These are phyloP conservation scores for Ariolimax columbianus DNA, from an alignment of 2,888 invertebrate species.

Conservation along the genomic window DNA sequence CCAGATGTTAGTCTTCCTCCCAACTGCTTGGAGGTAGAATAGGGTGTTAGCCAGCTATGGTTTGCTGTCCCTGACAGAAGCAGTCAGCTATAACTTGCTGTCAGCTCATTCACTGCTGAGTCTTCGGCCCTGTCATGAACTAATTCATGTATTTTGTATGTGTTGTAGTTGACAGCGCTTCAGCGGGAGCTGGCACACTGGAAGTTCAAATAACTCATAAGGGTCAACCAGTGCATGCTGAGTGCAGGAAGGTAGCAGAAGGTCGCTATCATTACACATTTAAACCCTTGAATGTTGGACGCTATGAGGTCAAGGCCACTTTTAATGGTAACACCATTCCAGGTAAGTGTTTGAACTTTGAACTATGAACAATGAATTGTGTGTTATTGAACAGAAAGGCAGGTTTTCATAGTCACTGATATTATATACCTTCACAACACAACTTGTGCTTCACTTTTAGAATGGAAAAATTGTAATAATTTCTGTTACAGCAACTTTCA, in stretches of 20 bases:
- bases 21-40: too few species aligned
- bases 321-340: constrained; percentile 81
- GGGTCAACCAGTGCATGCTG: constrained; percentile 89
- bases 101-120: too few species aligned
- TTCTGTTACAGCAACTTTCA: too few species aligned
- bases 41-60: too few species aligned
- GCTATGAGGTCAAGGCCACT: constrained; percentile 92
- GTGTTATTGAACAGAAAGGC: background rate
- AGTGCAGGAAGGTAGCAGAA: constrained; percentile 90
- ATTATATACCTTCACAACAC: background rate
- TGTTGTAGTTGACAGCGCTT: constrained; percentile 93
- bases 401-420: background rate
- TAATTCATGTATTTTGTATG: background rate
- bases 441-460: background rate
- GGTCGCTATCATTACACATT: constrained; percentile 88
- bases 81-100: too few species aligned
- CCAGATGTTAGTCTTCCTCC: too few species aligned
- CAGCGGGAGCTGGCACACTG: constrained; percentile 97
- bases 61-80: too few species aligned
- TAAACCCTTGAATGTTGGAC: constrained; percentile 90
- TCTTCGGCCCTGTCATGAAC: background rate
- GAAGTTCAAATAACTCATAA: constrained; percentile 82
- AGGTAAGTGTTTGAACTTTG: constrained; percentile 70
- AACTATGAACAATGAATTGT: background rate
- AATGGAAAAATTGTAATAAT: too few species aligned